Conservation (phyloP, 2,797 vertebrate genomes). For the Sebastes matsubarae region DNA sequence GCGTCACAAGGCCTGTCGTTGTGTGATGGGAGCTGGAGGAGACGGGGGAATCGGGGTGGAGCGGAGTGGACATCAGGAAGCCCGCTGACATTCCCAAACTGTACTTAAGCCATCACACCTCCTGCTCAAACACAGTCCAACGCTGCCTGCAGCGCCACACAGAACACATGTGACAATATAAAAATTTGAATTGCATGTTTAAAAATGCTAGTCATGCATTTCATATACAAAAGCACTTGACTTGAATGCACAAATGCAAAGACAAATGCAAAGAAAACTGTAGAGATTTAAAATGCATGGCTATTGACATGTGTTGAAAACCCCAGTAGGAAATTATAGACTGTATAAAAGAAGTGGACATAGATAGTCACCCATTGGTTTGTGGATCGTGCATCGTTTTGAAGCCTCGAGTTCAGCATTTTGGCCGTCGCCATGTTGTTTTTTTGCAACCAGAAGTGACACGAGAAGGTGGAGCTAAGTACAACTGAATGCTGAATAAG, state of each 20-base stretch:
- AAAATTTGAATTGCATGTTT: background rate
- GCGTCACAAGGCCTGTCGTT: conserved; percentile 78
- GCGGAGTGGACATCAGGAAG: conserved; percentile 56
- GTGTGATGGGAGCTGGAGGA: conserved; percentile 65
- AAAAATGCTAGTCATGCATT: background rate
- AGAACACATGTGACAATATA: background rate
- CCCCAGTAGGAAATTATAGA: background rate
- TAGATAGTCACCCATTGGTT: too few species aligned
- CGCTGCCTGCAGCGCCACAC: background rate
- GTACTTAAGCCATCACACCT: conserved; percentile 44
- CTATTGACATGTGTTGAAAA: background rate
- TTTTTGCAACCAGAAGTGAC: too few species aligned
- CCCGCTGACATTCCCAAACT: conserved; percentile 53
- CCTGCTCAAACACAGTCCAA: conserved; percentile 29
- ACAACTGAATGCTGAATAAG: too few species aligned
- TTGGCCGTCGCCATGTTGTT: too few species aligned
- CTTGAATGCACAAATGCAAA: background rate
- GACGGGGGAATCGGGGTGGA: conserved; percentile 17
- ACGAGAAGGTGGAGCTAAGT: too few species aligned
- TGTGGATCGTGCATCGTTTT: too few species aligned
- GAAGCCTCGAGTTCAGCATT: too few species aligned
- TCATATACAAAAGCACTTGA: background rate
- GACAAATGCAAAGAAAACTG: background rate
- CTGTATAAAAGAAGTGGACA: too few species aligned
- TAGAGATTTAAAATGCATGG: background rate